These are phyloP conservation scores for Drosophila nikananu DNA, from an alignment of 1,140 invertebrate species.

Conservation along the genomic window DNA sequence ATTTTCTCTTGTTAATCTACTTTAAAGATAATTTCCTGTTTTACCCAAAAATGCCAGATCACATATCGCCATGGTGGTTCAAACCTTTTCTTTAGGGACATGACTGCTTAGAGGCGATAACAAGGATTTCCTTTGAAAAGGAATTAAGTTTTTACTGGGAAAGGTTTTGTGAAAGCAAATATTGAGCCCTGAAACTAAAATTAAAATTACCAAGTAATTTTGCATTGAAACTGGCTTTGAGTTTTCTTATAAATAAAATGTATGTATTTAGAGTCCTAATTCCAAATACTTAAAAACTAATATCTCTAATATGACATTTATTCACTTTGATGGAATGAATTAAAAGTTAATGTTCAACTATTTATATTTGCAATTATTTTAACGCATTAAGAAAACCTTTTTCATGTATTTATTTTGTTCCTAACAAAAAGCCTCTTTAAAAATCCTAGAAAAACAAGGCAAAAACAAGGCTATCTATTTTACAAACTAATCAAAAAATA, in stretches of 20 bases:
- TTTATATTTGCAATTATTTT: background rate
- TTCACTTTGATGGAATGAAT: background rate
- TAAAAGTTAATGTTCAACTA: constrained; percentile 2
- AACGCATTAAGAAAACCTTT: background rate
- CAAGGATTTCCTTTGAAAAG: constrained; percentile 5
- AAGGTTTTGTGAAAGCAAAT: background rate
- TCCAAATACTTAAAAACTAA: no score
- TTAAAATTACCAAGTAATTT: background rate
- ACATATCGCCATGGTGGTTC: constrained; percentile 5
- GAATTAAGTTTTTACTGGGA: background rate
- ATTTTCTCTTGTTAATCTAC: constrained; percentile 38
- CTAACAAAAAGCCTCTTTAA: background rate
- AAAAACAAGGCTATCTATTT: constrained; percentile 11
- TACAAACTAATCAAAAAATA: background rate
- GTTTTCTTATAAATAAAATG: background rate
- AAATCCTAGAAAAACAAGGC: no score
- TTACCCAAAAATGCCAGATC: background rate
- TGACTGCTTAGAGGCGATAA: constrained; percentile 3
- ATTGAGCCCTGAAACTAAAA: background rate
- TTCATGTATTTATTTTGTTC: background rate
- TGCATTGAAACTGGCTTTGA: background rate
- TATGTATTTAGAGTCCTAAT: background rate
- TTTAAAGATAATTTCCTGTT: constrained; percentile 43
- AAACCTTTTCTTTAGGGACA: constrained; percentile 1
- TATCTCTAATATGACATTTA: background rate